Base-by-base conservation (phyloP, 1,140 invertebrate species). In the Hetaerina americana region DNA sequence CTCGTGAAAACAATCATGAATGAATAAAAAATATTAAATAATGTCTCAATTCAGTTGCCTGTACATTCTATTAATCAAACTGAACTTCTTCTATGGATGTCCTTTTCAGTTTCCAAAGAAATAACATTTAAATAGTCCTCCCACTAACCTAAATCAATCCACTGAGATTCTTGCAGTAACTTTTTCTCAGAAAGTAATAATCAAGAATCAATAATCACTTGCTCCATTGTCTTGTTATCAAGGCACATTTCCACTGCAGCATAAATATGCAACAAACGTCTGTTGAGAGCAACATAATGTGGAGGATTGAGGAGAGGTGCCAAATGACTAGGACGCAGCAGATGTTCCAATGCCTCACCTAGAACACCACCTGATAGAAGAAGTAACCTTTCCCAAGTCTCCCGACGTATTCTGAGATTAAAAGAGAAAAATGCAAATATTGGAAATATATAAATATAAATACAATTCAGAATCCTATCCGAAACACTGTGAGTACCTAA, bases 231-330 rank as follows among this genome's bases (percentile, higher is more conserved):
- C 40, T 57, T 2, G 10, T 57, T 75, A 69, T 82, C 81, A 8
- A 85, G 75, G 79, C 92, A 94, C 77, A 88, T 86, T 80, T 92
- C 86, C 71, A 94, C 84, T 70, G 89, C 85, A 0, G 90, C 87
- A 79, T 89, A 90, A 71, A 94, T 82, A 71, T 88, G 86, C 67
- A 88, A 78, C 49, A 96, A 77, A 79, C 93, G 82, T 75, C 92
- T 80, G 77, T 95, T 91, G n/a, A 96, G 83, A 24, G 93, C 92
- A 77, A 83, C 81, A 66, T 90, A 87, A 80, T 96, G 92, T 24
- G 85, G 82, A n/a, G 87, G 81, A 5, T 88, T 88, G 22, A 94
- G 83, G 5, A 95, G 79, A 66, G 89, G 88, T 66, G 86, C 80
- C 27, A 87, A 76, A 69, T 82, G 77, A 77, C 83, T 85, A 71